Evolutionary conservation across 2,797 vertebrate genomes (phyloP).

Genomic region (Sebastiscus tertius): DNA sequence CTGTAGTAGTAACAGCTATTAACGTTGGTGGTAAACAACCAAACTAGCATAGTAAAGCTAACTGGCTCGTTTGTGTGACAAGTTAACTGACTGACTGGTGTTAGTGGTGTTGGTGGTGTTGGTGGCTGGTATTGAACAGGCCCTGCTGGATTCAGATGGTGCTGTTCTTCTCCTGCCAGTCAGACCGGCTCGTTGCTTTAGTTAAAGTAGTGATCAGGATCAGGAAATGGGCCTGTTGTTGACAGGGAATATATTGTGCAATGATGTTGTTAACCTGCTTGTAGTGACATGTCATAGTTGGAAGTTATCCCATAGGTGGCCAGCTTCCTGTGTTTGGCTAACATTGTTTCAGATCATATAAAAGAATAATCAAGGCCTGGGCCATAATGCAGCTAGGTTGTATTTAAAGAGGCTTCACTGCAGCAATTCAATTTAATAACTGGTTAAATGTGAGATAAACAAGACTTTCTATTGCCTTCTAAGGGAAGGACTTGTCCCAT

Average conservation of each 20-base stretch:
- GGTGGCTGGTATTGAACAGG: constrained; percentile 43
- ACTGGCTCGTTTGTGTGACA: background rate
- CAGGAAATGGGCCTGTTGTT: background rate
- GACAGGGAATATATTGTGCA: background rate
- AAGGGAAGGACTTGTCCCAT: too few species aligned
- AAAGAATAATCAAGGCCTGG: constrained; percentile 2
- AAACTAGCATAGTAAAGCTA: background rate
- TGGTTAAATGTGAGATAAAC: too few species aligned
- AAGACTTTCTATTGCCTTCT: too few species aligned
- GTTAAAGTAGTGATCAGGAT: background rate
- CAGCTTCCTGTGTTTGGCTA: background rate
- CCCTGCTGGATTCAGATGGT: constrained; percentile 32
- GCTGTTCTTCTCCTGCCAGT: constrained; percentile 11
- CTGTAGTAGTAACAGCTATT: background rate
- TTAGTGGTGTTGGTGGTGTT: constrained; percentile 29
- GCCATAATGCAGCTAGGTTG: background rate
- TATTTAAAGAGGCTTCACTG: background rate
- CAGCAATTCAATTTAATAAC: background rate
- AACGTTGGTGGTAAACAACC: background rate
- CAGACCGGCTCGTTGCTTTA: constrained; percentile 20
- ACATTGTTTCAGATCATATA: background rate
- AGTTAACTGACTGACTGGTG: constrained; percentile 20
- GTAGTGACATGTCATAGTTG: background rate
- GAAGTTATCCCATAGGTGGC: background rate
- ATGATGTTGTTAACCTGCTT: background rate